phyloP scores from a whole-genome alignment of 2,888 invertebrate genomes.

The Drosophila phalerata region DNA sequence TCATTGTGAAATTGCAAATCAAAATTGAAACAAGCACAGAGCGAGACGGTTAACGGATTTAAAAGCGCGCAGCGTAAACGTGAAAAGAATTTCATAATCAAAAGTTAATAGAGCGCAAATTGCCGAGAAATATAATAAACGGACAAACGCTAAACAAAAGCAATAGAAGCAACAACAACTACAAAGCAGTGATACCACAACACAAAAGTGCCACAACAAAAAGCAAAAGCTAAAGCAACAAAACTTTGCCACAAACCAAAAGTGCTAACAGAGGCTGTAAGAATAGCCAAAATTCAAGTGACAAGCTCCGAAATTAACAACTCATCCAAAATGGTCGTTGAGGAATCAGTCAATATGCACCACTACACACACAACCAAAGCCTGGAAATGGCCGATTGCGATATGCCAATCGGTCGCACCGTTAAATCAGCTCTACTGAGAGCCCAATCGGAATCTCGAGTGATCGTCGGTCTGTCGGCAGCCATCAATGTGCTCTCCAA shows the following conservation, averaged over 20 bases:
- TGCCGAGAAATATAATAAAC: slow-evolving; percentile 28
- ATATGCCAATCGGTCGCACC: slow-evolving; percentile 82
- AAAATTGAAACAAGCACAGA: slow-evolving; percentile 84
- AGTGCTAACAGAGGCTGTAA: slow-evolving; percentile 60
- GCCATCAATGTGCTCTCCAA: slow-evolving; percentile 84
- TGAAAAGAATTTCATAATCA: slow-evolving; percentile 84
- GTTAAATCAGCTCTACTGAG: slow-evolving; percentile 83
- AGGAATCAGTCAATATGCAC: slow-evolving; percentile 73
- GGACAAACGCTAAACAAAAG: slow-evolving; percentile 30
- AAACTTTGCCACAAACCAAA: slow-evolving; percentile 41
- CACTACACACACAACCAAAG: slow-evolving; percentile 51
- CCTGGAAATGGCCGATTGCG: slow-evolving; percentile 70
- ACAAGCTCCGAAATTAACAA: slow-evolving; percentile 39
- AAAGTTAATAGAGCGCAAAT: slow-evolving; percentile 71
- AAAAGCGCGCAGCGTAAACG: slow-evolving; percentile 55
- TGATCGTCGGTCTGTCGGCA: slow-evolving; percentile 85
- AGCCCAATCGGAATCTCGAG: slow-evolving; percentile 84
- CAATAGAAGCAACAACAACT: slow-evolving; percentile 17
- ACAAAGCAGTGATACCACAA: slow-evolving; percentile 57
- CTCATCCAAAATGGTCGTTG: slow-evolving; percentile 80
- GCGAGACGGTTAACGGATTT: slow-evolving; percentile 58
- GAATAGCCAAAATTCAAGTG: slow-evolving; percentile 58
- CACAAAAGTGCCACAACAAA: slow-evolving; percentile 34
- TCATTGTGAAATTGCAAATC: slow-evolving; percentile 85
- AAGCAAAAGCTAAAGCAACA: slow-evolving; percentile 4